Percentiles rank a stretch among this genome's conserved stretches.
phyloP scores from a whole-genome alignment of 2,888 invertebrate species.

The Nemapogon koenigi region DNA sequence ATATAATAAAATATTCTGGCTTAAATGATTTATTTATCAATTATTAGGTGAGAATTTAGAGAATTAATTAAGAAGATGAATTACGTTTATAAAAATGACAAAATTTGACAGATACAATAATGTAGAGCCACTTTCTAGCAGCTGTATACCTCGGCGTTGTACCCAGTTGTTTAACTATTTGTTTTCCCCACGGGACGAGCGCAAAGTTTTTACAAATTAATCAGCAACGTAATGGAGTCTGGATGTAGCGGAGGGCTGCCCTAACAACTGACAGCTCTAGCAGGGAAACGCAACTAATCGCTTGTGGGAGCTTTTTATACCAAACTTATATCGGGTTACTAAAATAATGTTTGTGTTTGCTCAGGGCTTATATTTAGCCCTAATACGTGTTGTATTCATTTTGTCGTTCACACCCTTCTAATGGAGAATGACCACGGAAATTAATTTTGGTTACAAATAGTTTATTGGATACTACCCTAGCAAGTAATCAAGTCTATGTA shows the following conservation, averaged over 20 bases:
- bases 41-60: too few relatives aligned
- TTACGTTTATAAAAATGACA: neutral
- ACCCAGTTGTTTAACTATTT: constrained; percentile 4
- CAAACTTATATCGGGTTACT: constrained; percentile 60
- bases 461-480: too few relatives aligned
- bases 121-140: neutral
- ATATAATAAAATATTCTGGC: too few relatives aligned
- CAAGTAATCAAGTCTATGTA: too few relatives aligned
- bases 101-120: neutral
- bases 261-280: neutral
- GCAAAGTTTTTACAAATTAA: constrained; percentile 31
- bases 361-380: constrained; percentile 26
- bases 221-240: constrained; percentile 22
- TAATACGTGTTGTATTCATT: constrained; percentile 4
- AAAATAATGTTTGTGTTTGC: constrained; percentile 61
- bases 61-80: neutral
- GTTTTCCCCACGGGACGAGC: constrained; percentile 15
- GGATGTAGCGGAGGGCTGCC: constrained; percentile 4
- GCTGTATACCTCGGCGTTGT: neutral
- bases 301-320: constrained; percentile 36
- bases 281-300: constrained; percentile 38
- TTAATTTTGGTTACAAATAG: too few relatives aligned
- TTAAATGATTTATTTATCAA: too few relatives aligned
- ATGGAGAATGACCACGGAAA: too few relatives aligned
- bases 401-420: constrained; percentile 6